Evolutionary conservation across 1,140 invertebrate genomes (phyloP).

Genomic region (Meloidogyne chitwoodi): DNA sequence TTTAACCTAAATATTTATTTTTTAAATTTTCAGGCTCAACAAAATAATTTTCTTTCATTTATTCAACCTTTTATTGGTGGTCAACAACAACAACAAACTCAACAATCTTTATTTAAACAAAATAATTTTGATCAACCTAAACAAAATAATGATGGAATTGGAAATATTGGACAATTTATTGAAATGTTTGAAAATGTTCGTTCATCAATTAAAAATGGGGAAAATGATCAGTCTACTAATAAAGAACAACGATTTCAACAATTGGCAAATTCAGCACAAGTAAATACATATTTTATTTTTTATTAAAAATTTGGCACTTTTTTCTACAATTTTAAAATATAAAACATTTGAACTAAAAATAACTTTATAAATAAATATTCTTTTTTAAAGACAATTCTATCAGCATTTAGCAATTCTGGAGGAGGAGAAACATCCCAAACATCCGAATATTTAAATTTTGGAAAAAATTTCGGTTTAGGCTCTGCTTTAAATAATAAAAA

Average conservation of each 20-base stretch:
- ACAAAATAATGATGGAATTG: neutral
- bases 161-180: slow-evolving; percentile 17
- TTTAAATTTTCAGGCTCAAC: slow-evolving; percentile 2
- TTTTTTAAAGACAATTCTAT: neutral
- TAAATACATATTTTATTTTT: neutral
- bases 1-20: no score
- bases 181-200: slow-evolving; percentile 14
- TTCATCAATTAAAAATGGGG: neutral
- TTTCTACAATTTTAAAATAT: neutral
- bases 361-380: neutral
- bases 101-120: neutral
- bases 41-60: slow-evolving; percentile 13
- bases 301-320: no score
- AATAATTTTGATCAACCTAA: neutral
- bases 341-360: neutral
- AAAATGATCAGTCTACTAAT: neutral
- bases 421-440: neutral
- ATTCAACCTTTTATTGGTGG: slow-evolving; percentile 11
- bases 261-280: slow-evolving; percentile 16
- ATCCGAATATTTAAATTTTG: slow-evolving; percentile 16
- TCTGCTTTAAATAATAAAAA: slow-evolving; percentile 6
- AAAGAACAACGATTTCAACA: slow-evolving; percentile 9
- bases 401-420: slow-evolving; percentile 11
- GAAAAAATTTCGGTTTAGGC: slow-evolving; percentile 12
- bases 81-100: neutral